Base-by-base conservation (phyloP, 2,797 vertebrate species). In the Sebastes steindachneri region DNA sequence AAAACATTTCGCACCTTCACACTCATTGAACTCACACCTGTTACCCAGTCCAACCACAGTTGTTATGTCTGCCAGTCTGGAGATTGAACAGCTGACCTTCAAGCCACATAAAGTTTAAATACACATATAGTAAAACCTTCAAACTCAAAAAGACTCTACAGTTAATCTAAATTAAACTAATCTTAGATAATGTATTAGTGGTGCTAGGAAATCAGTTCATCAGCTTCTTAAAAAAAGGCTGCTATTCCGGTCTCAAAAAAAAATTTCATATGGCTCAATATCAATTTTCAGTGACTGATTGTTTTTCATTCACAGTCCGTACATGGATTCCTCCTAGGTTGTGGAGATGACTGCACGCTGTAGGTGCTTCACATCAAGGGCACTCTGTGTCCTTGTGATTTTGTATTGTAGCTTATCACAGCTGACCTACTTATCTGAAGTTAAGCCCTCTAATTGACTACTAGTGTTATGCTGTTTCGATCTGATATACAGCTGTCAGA, bases 401-500 rank as follows among this genome's bases (percentile, higher is more conserved):
- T 69, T 31, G 51, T 48, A 10, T 62, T 78, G 1, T 25, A 67
- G 19, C 10, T 23, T 19, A n/a, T 33, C 29, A 65, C 21, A 23
- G 53, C 57, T 19, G 41, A 60, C 55, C 41, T 71, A 25, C 35
- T 71, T 81, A 62, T 75, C 9, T 69, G n/a, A 7, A 55, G 26
- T 62, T 59, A 62, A 69, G 14, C 12, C 59, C 25, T 45, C 21
- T 65, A 23, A 63, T 84, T 76, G 7, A 33, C 65, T 19, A 2
- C 3, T 3, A 11, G 21, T 3, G 14, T 25, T 45, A 35, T 41
- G 21, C 37, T 23, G 17, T 17, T 71, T 76, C 23, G 28, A 17
- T 48, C 64, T 63, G 41, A 53, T 9, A n/a, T 2, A 26, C 76
- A 87, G 72, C 82, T 85, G 67, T 68, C 65, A 41, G 31, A 8